Base-by-base conservation (phyloP, 2,888 invertebrate species). In the Volucella inflata region DNA sequence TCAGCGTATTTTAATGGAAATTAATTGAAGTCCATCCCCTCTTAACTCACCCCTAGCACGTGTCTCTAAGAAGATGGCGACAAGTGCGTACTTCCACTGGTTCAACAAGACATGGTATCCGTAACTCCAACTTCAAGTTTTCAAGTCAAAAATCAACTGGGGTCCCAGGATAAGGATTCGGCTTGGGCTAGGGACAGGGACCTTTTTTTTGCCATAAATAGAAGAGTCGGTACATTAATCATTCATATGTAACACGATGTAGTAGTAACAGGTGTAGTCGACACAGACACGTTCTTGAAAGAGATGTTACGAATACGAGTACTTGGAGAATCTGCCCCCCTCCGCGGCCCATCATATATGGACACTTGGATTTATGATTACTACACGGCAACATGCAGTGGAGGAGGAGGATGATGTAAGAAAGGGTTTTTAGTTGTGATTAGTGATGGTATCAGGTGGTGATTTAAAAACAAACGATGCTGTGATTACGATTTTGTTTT, bases 1-100 rank as follows among this genome's bases (percentile, higher is more conserved):
- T 90, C 88, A 89, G 88, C 89, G 88, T 87, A 83, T 89, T 89
- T 89, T 89, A 89, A 89, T 89, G 89, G 88, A 89, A 89, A 89
- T 89, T 89, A 89, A 89, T 89, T 89, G 89, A 88, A 89, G 89
- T 88, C 88, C 87, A 71, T 64, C 75, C 72, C 44, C 21, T 55
- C 21, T 17, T 11, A 1, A 17, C 40, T 14, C 21, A 10, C n/a
- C 30, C 4, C 21, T 17, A 38, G 48, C 8, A 36, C 16, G 30
- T 8, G 30, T 1, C 8, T n/a, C 30, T 30, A 17, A 16, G 14
- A 64, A 48, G 62, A 36, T 17, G 68, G 21, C 77, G 38, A 46
- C 76, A 40, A 65, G 76, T 76, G 81, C 65, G 82, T 82, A 67
- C 60, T 67, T 16, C 3, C 30, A 30, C 6, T 6, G 53, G 36